A percentile compares a stretch with the other conserved stretches of the same genome.
Evolutionary conservation across 2,797 vertebrate genomes (phyloP).

Genomic region (Cirrhinus molitorella): DNA sequence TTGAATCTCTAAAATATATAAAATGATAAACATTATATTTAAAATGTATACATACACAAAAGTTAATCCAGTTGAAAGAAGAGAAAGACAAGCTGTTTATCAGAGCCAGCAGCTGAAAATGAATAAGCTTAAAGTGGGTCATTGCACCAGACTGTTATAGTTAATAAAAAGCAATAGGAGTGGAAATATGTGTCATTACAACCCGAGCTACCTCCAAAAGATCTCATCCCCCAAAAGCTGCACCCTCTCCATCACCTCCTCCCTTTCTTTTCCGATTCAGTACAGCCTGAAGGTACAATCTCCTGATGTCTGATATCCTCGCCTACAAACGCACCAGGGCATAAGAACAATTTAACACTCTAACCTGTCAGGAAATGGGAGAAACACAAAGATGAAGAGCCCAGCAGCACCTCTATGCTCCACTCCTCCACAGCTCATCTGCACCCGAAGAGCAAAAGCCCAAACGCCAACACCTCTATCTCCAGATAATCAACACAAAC

Average conservation of each 20-base stretch:
- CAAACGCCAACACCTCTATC: conserved; percentile 5
- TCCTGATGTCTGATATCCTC: conserved; percentile 36
- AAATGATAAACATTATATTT: neutral
- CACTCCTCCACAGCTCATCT: conserved; percentile 7
- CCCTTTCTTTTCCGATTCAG: conserved; percentile 27
- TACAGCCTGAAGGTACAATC: conserved; percentile 44
- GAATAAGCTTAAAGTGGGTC: conserved; percentile 44
- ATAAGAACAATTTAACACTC: conserved; percentile 55
- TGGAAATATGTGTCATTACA: conserved; percentile 27
- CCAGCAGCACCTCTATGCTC: neutral
- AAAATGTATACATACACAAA: neutral
- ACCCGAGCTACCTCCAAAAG: conserved; percentile 28
- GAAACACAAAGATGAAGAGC: conserved; percentile 31
- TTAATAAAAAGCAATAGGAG: conserved; percentile 52
- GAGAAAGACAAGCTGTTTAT: conserved; percentile 1
- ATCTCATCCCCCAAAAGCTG: neutral
- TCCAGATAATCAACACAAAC: conserved; percentile 25
- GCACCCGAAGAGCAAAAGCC: conserved; percentile 19
- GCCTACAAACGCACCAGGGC: conserved; percentile 56
- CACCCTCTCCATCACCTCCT: conserved; percentile 19
- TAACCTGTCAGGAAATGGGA: conserved; percentile 47
- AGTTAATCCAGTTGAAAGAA: neutral
- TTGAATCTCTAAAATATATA: no score
- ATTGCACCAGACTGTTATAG: conserved; percentile 31
- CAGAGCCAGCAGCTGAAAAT: neutral